Conservation (phyloP, 2,888 invertebrate genomes). For the Perithous albicinctus region DNA sequence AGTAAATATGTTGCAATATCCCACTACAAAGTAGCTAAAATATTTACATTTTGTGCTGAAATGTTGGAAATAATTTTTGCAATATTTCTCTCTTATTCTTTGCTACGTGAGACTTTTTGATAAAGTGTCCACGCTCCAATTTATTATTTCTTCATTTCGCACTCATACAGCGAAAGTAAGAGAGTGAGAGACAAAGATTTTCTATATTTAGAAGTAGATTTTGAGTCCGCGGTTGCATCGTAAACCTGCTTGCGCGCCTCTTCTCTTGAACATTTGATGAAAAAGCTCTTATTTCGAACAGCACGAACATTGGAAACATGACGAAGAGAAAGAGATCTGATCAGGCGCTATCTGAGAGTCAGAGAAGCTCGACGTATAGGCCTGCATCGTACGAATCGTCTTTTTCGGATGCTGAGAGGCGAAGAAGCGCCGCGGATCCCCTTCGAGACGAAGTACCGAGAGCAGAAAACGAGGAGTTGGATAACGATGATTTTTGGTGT, state of each 20-base stretch:
- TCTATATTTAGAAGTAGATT: conserved; percentile 59
- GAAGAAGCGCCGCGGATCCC: conserved; percentile 19
- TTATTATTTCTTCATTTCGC: conserved; percentile 29
- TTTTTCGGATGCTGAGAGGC: conserved; percentile 38
- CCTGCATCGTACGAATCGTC: conserved; percentile 64
- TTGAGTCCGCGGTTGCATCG: conserved; percentile 32
- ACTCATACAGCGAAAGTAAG: conserved; percentile 13
- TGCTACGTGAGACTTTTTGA: no score
- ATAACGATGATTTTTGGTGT: conserved; percentile 72
- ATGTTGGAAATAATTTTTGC: no score
- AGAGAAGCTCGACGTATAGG: conserved; percentile 61
- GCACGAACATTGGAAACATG: conserved; percentile 35
- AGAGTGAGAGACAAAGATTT: conserved; percentile 37
- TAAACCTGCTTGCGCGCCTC: neutral
- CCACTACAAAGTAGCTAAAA: no score
- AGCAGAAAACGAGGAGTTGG: conserved; percentile 37
- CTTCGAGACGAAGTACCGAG: conserved; percentile 38
- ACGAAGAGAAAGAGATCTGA: conserved; percentile 39
- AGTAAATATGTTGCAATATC: no score
- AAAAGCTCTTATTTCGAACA: conserved; percentile 33
- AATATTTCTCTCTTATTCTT: no score
- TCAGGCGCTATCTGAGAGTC: conserved; percentile 46
- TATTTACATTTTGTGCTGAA: no score
- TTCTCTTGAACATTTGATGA: conserved; percentile 3
- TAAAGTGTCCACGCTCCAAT: neutral